These are phyloP conservation scores for Aplochiton taeniatus DNA, from an alignment of 2,797 vertebrate genomes.

Conservation along the genomic window DNA sequence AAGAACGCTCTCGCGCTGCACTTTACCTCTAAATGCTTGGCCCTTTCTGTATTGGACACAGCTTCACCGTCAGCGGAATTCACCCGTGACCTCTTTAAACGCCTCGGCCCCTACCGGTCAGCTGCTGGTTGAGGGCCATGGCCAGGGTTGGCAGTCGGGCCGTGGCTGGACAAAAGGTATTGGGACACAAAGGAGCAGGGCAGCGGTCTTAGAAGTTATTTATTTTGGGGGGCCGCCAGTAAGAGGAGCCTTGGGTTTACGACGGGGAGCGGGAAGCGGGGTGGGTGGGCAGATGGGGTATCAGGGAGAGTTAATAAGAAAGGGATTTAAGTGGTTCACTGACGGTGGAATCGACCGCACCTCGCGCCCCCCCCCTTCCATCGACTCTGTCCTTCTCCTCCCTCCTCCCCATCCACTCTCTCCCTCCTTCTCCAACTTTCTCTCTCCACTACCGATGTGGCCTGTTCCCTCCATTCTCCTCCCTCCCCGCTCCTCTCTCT, in stretches of 20 bases:
- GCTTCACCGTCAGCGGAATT: slow-evolving; percentile 21
- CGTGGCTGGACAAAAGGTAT: neutral
- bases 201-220: slow-evolving; percentile 4
- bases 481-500: neutral
- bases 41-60: neutral
- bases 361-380: slow-evolving; percentile 23
- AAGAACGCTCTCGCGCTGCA: too few relatives aligned
- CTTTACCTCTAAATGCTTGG: too few relatives aligned
- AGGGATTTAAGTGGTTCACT: slow-evolving; percentile 67
- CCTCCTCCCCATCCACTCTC: slow-evolving; percentile 15
- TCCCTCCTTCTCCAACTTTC: slow-evolving; percentile 20
- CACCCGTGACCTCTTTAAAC: neutral
- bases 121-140: slow-evolving; percentile 1
- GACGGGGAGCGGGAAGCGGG: neutral
- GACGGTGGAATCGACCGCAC: slow-evolving; percentile 23
- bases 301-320: slow-evolving; percentile 70
- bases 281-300: slow-evolving; percentile 53
- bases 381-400: slow-evolving; percentile 28
- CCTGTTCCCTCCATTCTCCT: too few relatives aligned
- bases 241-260: slow-evolving; percentile 33
- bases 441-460: slow-evolving; percentile 4
- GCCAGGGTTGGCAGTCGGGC: neutral
- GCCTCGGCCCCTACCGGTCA: slow-evolving; percentile 1
- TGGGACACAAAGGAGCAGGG: slow-evolving; percentile 2
- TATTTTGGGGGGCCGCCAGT: slow-evolving; percentile 12